These are phyloP conservation scores for Poeciliopsis turrubarensis DNA, from an alignment of 2,113 vertebrate species.

Conservation along the genomic window DNA sequence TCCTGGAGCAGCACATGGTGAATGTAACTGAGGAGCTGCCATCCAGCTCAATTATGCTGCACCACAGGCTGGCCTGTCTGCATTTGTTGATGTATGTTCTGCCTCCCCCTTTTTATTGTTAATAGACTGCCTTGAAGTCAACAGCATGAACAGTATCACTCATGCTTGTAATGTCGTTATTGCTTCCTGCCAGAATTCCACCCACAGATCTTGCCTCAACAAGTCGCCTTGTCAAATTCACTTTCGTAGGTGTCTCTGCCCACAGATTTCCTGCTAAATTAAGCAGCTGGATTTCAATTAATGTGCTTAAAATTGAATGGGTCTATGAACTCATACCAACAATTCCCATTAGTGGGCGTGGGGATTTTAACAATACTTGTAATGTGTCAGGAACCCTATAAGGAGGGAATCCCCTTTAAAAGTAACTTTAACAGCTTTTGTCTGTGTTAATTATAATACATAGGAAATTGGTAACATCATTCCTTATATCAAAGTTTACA, in stretches of 20 bases:
- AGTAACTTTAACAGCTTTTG: not conserved
- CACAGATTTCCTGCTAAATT: not conserved
- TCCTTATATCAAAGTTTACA: too few relatives aligned
- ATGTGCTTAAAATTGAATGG: not conserved
- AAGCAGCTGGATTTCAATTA: not conserved
- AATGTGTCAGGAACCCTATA: not conserved
- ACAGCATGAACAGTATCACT: too few relatives aligned
- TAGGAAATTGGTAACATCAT: not conserved
- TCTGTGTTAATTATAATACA: not conserved
- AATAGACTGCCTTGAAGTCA: not conserved
- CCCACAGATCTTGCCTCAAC: constrained; percentile 7
- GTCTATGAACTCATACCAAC: not conserved
- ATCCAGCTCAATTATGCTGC: constrained; percentile 5
- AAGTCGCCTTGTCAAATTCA: not conserved
- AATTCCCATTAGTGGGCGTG: not conserved
- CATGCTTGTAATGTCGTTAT: rapidly evolving
- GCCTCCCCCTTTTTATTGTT: not conserved
- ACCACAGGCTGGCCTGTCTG: not conserved
- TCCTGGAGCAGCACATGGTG: constrained; percentile 34
- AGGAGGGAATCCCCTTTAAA: not conserved
- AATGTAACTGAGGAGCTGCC: constrained; percentile 9
- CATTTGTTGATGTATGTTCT: not conserved
- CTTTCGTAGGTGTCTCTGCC: not conserved
- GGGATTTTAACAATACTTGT: not conserved
- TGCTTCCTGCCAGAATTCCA: not conserved